Conservation (phyloP, 2,888 invertebrate species). For the Xylocampa areola region DNA sequence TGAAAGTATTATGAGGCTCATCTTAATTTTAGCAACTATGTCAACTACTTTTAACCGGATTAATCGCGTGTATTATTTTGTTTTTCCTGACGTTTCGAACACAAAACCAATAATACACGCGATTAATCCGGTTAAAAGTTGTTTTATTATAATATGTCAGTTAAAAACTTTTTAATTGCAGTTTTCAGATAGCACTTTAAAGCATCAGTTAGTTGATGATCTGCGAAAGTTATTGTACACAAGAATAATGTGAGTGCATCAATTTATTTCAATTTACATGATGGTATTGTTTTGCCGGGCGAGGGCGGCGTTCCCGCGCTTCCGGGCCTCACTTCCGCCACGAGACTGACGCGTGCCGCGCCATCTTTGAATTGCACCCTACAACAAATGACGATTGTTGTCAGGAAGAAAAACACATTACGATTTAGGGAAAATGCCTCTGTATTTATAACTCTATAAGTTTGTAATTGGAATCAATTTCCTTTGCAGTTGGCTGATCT, state of each 20-base stretch:
- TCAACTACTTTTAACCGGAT: no score
- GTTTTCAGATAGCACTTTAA: slow-evolving; percentile 46
- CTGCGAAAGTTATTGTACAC: slow-evolving; percentile 70
- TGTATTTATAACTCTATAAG: slow-evolving; percentile 51
- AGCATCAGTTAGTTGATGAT: slow-evolving; percentile 70
- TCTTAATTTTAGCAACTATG: no score
- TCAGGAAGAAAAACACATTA: slow-evolving; percentile 73
- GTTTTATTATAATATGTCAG: no score
- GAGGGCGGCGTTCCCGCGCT: slow-evolving; percentile 81
- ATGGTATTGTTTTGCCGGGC: slow-evolving; percentile 83
- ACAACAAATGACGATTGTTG: slow-evolving; percentile 78
- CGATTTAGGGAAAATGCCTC: slow-evolving; percentile 27
- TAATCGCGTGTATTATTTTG: no score
- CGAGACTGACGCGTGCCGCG: slow-evolving; percentile 85
- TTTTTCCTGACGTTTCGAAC: no score
- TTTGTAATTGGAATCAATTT: slow-evolving; percentile 39
- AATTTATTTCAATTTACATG: slow-evolving; percentile 89
- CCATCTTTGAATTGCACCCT: slow-evolving; percentile 86
- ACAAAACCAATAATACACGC: no score
- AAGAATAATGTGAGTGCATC: slow-evolving; percentile 80
- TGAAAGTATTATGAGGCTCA: no score
- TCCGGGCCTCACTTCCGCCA: slow-evolving; percentile 85
- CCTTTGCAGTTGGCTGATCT: background rate
- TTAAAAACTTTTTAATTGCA: no score
- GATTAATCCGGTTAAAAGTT: no score